Evolutionary conservation across 2,113 vertebrate genomes (phyloP), one percentile per base, ranked within the genome.

Genomic region (Illadopsis cleaveri): DNA sequence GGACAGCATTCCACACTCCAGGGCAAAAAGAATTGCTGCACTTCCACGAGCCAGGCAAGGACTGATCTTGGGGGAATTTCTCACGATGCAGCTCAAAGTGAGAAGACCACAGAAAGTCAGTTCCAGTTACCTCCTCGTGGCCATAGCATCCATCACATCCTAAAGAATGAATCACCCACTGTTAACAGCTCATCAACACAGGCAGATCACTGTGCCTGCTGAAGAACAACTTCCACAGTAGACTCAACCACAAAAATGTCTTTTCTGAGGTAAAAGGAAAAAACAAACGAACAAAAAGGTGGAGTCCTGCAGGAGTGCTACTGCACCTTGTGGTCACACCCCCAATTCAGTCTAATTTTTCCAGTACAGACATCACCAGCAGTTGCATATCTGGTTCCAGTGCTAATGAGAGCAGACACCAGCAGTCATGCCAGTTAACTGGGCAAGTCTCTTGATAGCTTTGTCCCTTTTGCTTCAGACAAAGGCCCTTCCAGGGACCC

Each of bases 21-120:
- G 1, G 27, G 50, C 33, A 92, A 58, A 73, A 71, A 78, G 47
- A 64, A 77, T 0, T 50, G 31, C 45, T 60, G 23, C 50, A 64
- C 27, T 38, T 5, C 1, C 5, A 3, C 0, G 0, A 83, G 27
- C 25, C 58, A 65, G 14, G 24, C 44, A 80, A 60, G 50, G 62
- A 61, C 16, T 47, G 47, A 58, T 56, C 20, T 17, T 24, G 30
- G 12, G 18, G n/a, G 16, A 80, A 51, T 45, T 86, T 56, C 37
- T 25, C 62, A 64, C 1, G 1, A 24, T 9, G 3, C 19, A 53
- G 16, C 66, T 81, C 48, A n/a, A 89, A 84, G 20, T 18, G 42
- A 76, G 62, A 82, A 76, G 64, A 69, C 20, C 37, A 78, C 9
- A 40, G 28, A 23, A 86, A 73, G 68, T 30, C 44, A 82, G 50